Evolutionary conservation across 2,113 vertebrate genomes (phyloP), one percentile per base, ranked within the genome.

Genomic region (Lophius piscatorius): DNA sequence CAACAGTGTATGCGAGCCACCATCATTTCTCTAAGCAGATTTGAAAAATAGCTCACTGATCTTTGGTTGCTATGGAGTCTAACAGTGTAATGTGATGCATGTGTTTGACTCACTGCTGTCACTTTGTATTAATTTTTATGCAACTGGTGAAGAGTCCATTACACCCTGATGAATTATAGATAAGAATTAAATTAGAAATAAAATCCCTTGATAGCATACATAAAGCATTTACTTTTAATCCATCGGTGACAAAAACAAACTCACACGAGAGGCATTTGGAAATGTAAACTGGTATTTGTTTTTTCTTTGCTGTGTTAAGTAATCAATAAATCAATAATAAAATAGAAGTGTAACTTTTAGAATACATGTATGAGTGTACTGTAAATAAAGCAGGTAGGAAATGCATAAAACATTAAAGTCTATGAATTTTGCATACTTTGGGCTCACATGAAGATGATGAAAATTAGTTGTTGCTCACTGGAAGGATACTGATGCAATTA

Each of bases 51-150:
- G 28, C 47, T 21, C 46, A 26, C 39, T 71, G 55, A 48, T 64
- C 60, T 44, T 10, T 34, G 35, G 54, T 20, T 36, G 44, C 52
- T 49, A 42, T 65, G 48, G 17, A n/a, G 21, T 14, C n/a, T 52
- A 49, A 36, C 38, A 58, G 20, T 67, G 68, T 76, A 78, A 84
- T 80, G 56, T 22, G 52, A 72, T 68, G 79, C 82, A 62, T 80
- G 73, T 79, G 79, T 73, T 85, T 78, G 48, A 39, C 60, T 81
- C 76, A 35, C 48, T 17, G 54, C 68, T 81, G 76, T 82, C 86
- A 84, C 79, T 84, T 71, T 80, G 68, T 58, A 69, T 85, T 85
- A 74, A 74, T 84, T 76, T 70, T 74, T 73, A 72, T 63, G 47
- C 10, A 23, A 66, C 50, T 48, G n/a, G 57, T 35, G 67, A 81